Percentiles rank a stretch among this genome's conserved stretches.
Evolutionary conservation across 2,888 invertebrate species (phyloP).

Genomic region (Caprella mutica): DNA sequence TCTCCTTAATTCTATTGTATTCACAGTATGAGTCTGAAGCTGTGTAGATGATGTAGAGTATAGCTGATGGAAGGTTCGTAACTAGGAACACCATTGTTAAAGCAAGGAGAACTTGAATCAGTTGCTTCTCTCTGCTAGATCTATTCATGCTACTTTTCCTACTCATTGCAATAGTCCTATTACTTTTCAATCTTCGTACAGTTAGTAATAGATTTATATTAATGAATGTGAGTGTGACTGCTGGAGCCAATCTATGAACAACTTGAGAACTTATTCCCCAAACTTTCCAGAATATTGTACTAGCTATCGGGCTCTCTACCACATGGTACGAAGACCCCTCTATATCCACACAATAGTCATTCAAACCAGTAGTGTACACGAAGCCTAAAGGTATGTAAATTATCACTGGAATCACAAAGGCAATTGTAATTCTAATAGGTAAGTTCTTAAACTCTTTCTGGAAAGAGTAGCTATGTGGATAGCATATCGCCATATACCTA

Average conservation of each 20-base stretch:
- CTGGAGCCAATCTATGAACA: conserved; percentile 10
- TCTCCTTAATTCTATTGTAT: conserved; percentile 6
- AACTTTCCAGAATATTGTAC: background rate
- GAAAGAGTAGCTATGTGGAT: conserved; percentile 13
- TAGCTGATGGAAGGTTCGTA: conserved; percentile 15
- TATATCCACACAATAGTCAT: background rate
- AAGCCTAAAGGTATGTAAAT: conserved; percentile 19
- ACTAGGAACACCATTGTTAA: conserved; percentile 19
- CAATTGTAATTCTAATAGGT: conserved; percentile 8
- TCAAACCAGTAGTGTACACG: conserved; percentile 3
- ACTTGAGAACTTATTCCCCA: conserved; percentile 6
- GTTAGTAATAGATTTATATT: conserved; percentile 10
- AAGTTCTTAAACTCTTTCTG: background rate
- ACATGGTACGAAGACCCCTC: background rate
- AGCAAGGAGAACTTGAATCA: conserved; percentile 14
- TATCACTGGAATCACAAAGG: conserved; percentile 10
- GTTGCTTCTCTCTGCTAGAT: background rate
- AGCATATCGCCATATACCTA: conserved; percentile 16
- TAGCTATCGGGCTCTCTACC: conserved; percentile 2
- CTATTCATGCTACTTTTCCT: conserved; percentile 1
- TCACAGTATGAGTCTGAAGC: conserved; percentile 2
- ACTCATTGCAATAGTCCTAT: too few species aligned
- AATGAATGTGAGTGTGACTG: conserved; percentile 1
- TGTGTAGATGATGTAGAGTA: conserved; percentile 11
- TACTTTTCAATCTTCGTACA: background rate